Conservation (phyloP, 2,113 vertebrate species). For the Panthera leo region DNA sequence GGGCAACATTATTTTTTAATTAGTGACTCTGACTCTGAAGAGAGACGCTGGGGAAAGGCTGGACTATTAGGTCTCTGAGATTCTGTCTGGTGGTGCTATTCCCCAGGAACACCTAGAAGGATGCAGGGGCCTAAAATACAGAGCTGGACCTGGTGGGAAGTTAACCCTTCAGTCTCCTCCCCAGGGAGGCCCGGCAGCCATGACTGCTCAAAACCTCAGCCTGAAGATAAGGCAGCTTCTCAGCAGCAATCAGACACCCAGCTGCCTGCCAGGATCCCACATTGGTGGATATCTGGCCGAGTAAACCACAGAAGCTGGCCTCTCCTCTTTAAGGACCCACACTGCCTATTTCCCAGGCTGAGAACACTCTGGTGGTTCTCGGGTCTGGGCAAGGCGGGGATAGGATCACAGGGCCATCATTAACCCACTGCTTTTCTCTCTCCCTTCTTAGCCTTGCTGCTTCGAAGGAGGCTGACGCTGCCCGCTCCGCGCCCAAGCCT, state of each 20-base stretch:
- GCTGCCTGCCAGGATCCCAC: constrained; percentile 71
- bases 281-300: constrained; percentile 72
- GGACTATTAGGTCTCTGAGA: not conserved
- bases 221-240: constrained; percentile 74
- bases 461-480: constrained; percentile 96
- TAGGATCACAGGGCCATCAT: not conserved
- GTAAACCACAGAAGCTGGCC: constrained; percentile 74
- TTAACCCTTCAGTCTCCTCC: constrained; percentile 70
- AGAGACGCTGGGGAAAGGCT: not conserved
- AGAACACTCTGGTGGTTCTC: constrained; percentile 40
- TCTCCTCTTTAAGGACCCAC: constrained; percentile 71
- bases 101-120: not conserved
- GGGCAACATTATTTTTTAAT: not conserved
- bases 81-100: not conserved
- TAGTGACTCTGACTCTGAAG: not conserved
- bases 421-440: constrained; percentile 64
- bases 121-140: not conserved
- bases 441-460: constrained; percentile 91
- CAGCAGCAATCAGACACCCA: constrained; percentile 50
- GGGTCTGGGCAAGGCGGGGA: not conserved
- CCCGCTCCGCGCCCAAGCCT: constrained; percentile 92
- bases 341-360: constrained; percentile 33
- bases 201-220: constrained; percentile 62
- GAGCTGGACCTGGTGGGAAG: not conserved
- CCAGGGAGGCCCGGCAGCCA: constrained; percentile 51